phyloP scores from a whole-genome alignment of 2,888 invertebrate genomes.

The Cheilosia variabilis region DNA sequence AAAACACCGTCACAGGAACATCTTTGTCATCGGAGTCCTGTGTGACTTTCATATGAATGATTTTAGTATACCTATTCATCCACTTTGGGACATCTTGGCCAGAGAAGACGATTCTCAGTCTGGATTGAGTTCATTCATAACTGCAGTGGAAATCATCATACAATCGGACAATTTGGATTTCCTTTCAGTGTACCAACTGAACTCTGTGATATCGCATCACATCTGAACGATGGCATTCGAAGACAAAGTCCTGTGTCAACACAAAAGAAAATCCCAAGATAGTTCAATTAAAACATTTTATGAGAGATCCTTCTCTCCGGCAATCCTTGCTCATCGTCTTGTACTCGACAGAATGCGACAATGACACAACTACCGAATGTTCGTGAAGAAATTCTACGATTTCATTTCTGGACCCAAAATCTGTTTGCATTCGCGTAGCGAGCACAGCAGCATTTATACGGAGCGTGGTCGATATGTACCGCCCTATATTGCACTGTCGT shows the following conservation, averaged over 20 bases:
- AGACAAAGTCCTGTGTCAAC: constrained; percentile 70
- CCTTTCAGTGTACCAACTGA: constrained; percentile 31
- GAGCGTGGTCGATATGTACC: constrained; percentile 15
- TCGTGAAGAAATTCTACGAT: constrained; percentile 48
- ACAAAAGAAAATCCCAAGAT: constrained; percentile 67
- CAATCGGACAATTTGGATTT: neutral
- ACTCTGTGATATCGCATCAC: constrained; percentile 28
- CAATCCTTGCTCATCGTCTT: neutral
- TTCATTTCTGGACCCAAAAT: constrained; percentile 28
- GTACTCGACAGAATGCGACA: constrained; percentile 15
- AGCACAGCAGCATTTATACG: neutral
- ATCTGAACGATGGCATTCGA: constrained; percentile 55
- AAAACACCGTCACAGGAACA: too few relatives aligned
- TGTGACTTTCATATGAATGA: too few relatives aligned
- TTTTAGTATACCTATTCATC: too few relatives aligned
- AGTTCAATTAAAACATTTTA: constrained; percentile 73
- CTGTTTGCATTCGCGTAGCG: constrained; percentile 63
- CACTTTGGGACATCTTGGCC: too few relatives aligned
- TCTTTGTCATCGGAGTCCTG: too few relatives aligned
- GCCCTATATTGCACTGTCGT: constrained; percentile 9
- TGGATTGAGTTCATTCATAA: too few relatives aligned
- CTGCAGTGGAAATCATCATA: too few relatives aligned
- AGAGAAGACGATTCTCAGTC: too few relatives aligned
- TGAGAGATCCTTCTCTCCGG: constrained; percentile 42
- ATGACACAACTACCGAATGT: constrained; percentile 20